Evolutionary conservation across 1,140 invertebrate genomes (phyloP), one percentile per base, ranked within the genome.

Genomic region (Drosophila tsacasi): DNA sequence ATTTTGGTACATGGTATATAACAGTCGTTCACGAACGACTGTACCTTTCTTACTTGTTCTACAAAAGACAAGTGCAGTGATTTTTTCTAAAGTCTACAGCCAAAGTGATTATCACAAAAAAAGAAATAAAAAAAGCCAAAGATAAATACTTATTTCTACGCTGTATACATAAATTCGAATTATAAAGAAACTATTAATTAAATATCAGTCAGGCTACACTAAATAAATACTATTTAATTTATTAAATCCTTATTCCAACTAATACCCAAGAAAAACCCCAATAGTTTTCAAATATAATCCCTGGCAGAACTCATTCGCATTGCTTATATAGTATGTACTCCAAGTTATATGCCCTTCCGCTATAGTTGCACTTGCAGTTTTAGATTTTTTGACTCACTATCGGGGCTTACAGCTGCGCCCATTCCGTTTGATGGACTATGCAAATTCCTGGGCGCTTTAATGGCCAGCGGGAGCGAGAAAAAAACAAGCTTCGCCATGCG

Each of bases 391-490:
- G 10, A 23, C 30, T 19, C 35, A 12, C 35, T 42, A 25, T 32
- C 39, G 37, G n/a, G 25, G 40, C 63, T 39, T 63, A 37, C 21
- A 62, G 42, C 25, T 39, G 19, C 44, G n/a, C 13, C 49, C 49
- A 67, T 65, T 69, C 67, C 39, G 44, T 27, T 49, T 61, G 69
- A 50, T 42, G 54, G 69, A 60, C 55, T 60, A 72, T 60, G 67
- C 52, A 72, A 60, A 52, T 61, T 61, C 67, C 69, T n/a, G 15
- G 17, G 10, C 23, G 55, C 69, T 73, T 73, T 73, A 61, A 61
- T 71, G 44, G 54, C 19, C 27, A 42, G 21, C 65, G n/a, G 6
- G 25, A 15, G 7, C 0, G 6, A 2, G 19, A 42, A 25, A 30
- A 35, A 54, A 66, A 35, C 40, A 65, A 44, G 19, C 6, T 39